Conservation (phyloP, 2,113 vertebrate genomes). For the Poeciliopsis occidentalis region DNA sequence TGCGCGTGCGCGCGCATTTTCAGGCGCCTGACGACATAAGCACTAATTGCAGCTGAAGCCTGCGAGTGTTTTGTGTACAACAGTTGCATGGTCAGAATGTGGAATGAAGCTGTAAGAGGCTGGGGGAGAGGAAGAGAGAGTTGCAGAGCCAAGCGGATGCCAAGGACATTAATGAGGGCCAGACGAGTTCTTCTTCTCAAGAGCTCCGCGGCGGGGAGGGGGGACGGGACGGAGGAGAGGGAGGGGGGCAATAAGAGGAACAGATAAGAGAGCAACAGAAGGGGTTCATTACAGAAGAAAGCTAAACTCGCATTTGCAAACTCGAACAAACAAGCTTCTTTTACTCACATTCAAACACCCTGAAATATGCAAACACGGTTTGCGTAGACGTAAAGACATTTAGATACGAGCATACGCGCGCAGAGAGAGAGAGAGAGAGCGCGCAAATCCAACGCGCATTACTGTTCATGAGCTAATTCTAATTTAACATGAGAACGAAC, state of each 20-base stretch:
- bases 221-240: too few species aligned
- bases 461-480: constrained; percentile 18
- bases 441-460: constrained; percentile 21
- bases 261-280: constrained; percentile 29
- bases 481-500: constrained; percentile 14
- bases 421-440: constrained; percentile 9
- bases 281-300: constrained; percentile 46
- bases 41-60: constrained; percentile 64
- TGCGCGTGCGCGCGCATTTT: constrained; percentile 13
- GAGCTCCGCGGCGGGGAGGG: too few species aligned
- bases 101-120: constrained; percentile 62
- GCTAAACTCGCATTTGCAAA: constrained; percentile 36
- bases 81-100: constrained; percentile 51
- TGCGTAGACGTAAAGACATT: constrained; percentile 4
- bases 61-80: constrained; percentile 36
- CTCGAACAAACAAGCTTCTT: constrained; percentile 9
- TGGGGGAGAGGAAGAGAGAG: constrained; percentile 36
- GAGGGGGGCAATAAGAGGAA: constrained; percentile 32
- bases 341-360: constrained; percentile 6
- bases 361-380: constrained; percentile 19
- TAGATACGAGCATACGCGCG: too few species aligned
- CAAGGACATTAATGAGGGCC: constrained; percentile 68
- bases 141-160: constrained; percentile 53
- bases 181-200: constrained; percentile 55
- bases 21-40: constrained; percentile 39